Evolutionary conservation across 2,113 vertebrate species (phyloP), one percentile per base, ranked within the genome.

Genomic region (Gymnocephalus cernua): DNA sequence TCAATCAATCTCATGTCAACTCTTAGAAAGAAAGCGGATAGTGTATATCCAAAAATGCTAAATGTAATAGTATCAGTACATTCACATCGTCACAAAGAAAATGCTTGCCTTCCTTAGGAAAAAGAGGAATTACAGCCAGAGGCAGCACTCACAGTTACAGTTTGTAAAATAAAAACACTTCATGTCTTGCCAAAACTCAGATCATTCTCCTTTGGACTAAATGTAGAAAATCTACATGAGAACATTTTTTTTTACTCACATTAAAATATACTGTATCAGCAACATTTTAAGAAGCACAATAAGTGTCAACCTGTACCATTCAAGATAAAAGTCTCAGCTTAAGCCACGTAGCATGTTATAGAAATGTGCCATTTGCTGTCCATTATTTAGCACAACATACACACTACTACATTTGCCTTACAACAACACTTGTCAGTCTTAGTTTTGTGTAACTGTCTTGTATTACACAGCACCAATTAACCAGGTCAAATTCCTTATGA

Each of bases 401-500:
- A 57, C 58, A 69, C 8, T 9, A 18, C 54, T 29, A n/a, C 23
- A 53, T 62, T 61, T 38, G 25, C 27, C 47, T 72, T 8, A 58
- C 50, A 69, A 27, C 45, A 63, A 15, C n/a, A 61, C 44, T 61
- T 45, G 44, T 80, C 69, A 78, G 57, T 65, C 73, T 63, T 12
- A 53, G 53, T 84, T 73, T 54, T 65, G 10, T 78, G 56, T 38
- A 62, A 15, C 48, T 53, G 70, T 66, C 47, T 79, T 70, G 61
- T 68, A 85, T 66, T 53, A 53, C 59, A 74, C 65, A 45, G 62
- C 25, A 23, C 50, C 45, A 77, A 66, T 75, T 66, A 77, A 74
- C 54, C 72, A 47, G 85, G 57, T 82, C 79, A 86, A 29, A 85
- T 66, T 87, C 78, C 54, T 72, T 27, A 56, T 57, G 65, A 79